phyloP scores from a whole-genome alignment of 2,113 vertebrate genomes.

The Grammatotria lemairii region DNA sequence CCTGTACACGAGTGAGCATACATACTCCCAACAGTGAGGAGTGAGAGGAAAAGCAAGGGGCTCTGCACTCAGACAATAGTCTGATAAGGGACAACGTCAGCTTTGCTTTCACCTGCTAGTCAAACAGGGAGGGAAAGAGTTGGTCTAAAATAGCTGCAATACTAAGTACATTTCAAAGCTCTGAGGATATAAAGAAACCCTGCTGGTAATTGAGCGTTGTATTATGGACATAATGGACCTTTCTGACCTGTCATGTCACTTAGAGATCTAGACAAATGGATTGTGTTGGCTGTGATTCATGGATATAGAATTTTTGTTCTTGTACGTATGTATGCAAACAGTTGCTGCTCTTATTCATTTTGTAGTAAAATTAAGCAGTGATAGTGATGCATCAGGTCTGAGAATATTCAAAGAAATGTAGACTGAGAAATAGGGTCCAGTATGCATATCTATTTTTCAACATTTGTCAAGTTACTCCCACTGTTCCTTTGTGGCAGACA shows the following conservation, averaged over 20 bases:
- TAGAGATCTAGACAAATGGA: constrained; percentile 26
- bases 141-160: constrained; percentile 28
- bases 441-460: constrained; percentile 2
- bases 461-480: constrained; percentile 40
- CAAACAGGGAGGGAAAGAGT: constrained; percentile 9
- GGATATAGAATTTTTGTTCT: background rate
- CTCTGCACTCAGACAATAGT: background rate
- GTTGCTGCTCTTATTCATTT: constrained; percentile 22
- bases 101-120: constrained; percentile 16
- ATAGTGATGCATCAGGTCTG: constrained; percentile 20
- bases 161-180: constrained; percentile 19
- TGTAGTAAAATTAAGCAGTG: constrained; percentile 23
- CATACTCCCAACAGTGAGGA: background rate
- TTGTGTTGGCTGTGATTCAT: constrained; percentile 5
- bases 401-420: background rate
- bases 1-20: background rate
- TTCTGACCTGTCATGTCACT: background rate
- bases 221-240: constrained; percentile 1
- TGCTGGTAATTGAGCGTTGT: constrained; percentile 1
- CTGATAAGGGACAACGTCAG: background rate
- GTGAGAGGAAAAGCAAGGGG: background rate
- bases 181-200: background rate
- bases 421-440: background rate
- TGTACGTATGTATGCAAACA: background rate
- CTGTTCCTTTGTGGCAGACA: constrained; percentile 42